Evolutionary conservation across 1,140 invertebrate species (phyloP).

Genomic region (Lasaia peninsularis): DNA sequence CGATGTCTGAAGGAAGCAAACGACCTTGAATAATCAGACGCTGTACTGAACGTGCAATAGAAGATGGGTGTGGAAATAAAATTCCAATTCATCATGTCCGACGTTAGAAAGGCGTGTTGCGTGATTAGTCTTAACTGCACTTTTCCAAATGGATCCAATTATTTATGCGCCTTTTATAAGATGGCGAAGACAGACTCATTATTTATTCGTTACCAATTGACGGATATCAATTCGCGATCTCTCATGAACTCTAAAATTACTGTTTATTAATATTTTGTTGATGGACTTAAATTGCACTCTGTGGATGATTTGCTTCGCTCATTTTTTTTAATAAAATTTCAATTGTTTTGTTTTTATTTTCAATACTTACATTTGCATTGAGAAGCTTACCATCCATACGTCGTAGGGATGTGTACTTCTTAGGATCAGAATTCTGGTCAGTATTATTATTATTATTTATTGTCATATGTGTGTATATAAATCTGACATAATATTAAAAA

Average conservation of each 20-base stretch:
- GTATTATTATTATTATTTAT: too few species aligned
- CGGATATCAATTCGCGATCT: slow-evolving; percentile 4
- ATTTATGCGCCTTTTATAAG: slow-evolving; percentile 33
- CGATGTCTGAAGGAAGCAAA: neutral
- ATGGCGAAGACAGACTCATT: slow-evolving; percentile 30
- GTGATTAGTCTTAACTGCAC: slow-evolving; percentile 11
- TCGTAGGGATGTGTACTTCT: too few species aligned
- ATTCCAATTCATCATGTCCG: slow-evolving; percentile 8
- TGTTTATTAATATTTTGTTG: slow-evolving; percentile 25
- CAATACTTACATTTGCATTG: too few species aligned
- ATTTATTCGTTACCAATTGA: slow-evolving; percentile 3
- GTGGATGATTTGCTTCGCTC: too few species aligned
- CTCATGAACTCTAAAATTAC: slow-evolving; percentile 14
- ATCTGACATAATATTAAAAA: too few species aligned
- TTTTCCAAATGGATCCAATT: slow-evolving; percentile 23
- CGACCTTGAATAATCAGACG: neutral
- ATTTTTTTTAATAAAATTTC: too few species aligned
- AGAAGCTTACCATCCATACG: too few species aligned
- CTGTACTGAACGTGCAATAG: neutral
- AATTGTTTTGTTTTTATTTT: too few species aligned
- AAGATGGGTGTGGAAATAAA: slow-evolving; percentile 11
- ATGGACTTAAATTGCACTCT: neutral
- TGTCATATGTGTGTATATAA: too few species aligned
- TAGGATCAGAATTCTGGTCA: too few species aligned
- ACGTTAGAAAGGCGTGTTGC: slow-evolving; percentile 9